Base-by-base conservation (phyloP, 30 jellyfish, hydroid and myxozoan species). In the Morbakka virulenta region DNA sequence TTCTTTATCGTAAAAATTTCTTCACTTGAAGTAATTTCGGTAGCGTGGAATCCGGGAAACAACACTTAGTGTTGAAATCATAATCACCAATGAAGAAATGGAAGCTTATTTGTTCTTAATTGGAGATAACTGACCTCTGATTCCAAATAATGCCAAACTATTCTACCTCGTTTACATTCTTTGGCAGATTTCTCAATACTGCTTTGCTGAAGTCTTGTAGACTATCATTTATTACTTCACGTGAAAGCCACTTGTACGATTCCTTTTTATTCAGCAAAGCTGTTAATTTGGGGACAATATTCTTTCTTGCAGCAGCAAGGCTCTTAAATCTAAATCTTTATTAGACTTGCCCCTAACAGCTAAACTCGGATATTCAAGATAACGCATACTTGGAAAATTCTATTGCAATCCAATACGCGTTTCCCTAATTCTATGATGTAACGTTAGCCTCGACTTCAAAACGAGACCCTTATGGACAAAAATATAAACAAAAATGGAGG, bases 191-290 rank as follows among this genome's bases (percentile, higher is more conserved):
- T 35, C 74, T 72, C 28, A 35, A 74, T 65, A 72, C 73, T 3
- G 81, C 81, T 51, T 52, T 75, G 65, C 79, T 75, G 78, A 52
- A 52, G 87, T 57, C 78, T 61, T 75, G 87, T 12, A 75, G 87
- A 64, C 24, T 75, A 35, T 75, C 87, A 75, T 75, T 75, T 13
- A 33, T 35, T 4, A 49, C 74, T 35, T 72, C 83, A 28, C 22
- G 83, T 30, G 87, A 75, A 64, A 75, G 77, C 78, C 78, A 75
- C 34, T 75, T 75, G 61, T 75, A 75, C 78, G 28, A 52, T 35
- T 52, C 48, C 77, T 53, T 69, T 75, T 77, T 35, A 48, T 61
- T 52, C 28, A 57, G 87, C 87, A 76, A 75, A 27, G 87, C 87
- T 28, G 78, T 77, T 75, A 72, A 72, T 72, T 72, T 74, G 27